Conservation (phyloP, 2,113 vertebrate genomes). For the Zosterops pallidus region DNA sequence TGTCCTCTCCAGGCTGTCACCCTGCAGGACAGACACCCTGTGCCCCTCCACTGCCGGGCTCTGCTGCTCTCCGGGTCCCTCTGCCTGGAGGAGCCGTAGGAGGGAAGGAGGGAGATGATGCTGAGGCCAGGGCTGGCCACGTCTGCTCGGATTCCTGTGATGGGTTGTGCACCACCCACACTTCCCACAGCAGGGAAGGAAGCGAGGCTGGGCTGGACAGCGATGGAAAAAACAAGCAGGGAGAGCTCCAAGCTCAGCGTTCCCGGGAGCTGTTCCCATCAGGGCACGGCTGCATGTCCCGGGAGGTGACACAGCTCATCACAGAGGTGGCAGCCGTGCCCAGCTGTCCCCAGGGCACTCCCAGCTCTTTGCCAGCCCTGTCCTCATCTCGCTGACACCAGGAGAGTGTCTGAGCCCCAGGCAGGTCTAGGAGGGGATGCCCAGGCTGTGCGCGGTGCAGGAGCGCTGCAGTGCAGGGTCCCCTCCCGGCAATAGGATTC, state of each 20-base stretch:
- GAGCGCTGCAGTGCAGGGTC: background rate
- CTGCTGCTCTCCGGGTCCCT: background rate
- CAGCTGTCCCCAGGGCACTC: background rate
- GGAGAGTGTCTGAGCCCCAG: background rate
- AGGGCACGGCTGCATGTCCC: background rate
- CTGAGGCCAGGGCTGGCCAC: background rate
- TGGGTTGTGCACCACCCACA: background rate
- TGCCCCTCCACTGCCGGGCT: background rate
- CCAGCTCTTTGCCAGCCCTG: background rate
- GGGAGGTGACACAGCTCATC: background rate
- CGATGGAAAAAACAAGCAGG: background rate
- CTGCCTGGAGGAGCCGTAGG: background rate
- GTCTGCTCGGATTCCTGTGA: background rate
- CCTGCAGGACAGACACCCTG: accelerated
- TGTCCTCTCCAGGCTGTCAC: background rate
- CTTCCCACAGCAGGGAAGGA: background rate
- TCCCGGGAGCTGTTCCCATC: background rate
- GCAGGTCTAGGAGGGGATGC: background rate
- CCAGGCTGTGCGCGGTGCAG: accelerated
- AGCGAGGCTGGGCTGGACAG: background rate
- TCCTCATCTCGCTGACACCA: background rate
- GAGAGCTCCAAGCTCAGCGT: background rate
- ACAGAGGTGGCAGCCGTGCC: too few relatives aligned
- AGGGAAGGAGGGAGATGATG: background rate
- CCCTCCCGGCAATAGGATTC: background rate